Evolutionary conservation across 1,140 invertebrate species (phyloP), one percentile per base, ranked within the genome.

Genomic region (Pseudomyrmex concolor): DNA sequence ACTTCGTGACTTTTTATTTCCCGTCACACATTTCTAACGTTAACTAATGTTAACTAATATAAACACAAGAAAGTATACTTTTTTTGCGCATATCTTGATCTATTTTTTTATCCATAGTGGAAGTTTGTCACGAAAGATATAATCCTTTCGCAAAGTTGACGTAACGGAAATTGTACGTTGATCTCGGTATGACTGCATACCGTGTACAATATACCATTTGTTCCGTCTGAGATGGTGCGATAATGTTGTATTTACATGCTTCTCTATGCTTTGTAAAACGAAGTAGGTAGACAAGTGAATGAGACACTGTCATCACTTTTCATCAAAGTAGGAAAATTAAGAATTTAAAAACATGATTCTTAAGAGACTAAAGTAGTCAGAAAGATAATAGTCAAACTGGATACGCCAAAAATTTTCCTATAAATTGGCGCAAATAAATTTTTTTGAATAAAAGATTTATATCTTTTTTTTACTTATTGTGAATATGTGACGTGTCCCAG

Each of bases 401-500:
- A 7, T 34, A 34, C 5, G 34, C 34, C 34, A 4, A 5, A 1
- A 4, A 34, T 34, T 34, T 34, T 1, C 34, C 5, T 7, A 34
- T 1, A 34, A 5, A 34, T 34, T 34, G 34, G 34, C 5, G 5
- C 67, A 2, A 9, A 66, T 19, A 9, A 66, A 12, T 57, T 48
- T 55, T 25, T 17, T 2, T 10, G 43, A 70, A 63, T 34, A 51
- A 70, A 45, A n/a, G 1, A 59, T 63, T 9, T 34, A 63, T 60
- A 19, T 25, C 50, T 10, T n/a, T 10, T 54, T 70, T 83, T 84
- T 59, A n/a, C 8, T 15, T 71, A 72, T 55, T 57, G 34, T 34
- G 70, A 84, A 86, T 84, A 81, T 71, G 70, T 81, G 83, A 80
- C 50, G 66, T 59, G 87, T 88, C 86, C 86, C 76, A 89, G 88